These are phyloP conservation scores for Sander vitreus DNA, from an alignment of 2,113 vertebrate species.

Conservation along the genomic window DNA sequence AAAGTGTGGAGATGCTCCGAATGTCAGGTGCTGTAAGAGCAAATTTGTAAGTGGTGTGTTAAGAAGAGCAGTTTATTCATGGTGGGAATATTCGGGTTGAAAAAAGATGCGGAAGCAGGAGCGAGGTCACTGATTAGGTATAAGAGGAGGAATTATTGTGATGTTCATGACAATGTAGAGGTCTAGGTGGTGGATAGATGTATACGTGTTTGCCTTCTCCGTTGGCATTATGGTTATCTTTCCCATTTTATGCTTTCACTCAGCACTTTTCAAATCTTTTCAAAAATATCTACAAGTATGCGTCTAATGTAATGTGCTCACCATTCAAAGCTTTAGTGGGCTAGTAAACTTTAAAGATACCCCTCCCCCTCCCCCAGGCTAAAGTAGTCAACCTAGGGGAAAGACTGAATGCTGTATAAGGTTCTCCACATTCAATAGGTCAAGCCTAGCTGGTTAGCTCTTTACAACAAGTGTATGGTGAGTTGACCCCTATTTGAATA, in stretches of 20 bases:
- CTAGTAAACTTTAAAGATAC: no score
- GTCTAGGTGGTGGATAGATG: neutral
- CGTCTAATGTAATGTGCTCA: neutral
- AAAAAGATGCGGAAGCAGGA: neutral
- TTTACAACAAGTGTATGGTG: neutral
- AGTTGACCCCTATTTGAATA: neutral
- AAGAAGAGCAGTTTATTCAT: constrained; percentile 7
- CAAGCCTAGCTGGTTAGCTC: neutral
- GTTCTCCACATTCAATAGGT: neutral
- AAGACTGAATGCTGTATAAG: neutral
- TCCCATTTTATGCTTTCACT: neutral
- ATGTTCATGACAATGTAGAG: neutral
- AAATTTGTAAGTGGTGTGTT: fast-evolving
- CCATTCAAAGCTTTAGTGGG: neutral
- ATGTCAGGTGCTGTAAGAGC: constrained; percentile 18
- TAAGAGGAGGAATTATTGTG: neutral
- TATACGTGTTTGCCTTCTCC: neutral
- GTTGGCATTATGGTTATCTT: neutral
- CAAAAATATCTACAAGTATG: neutral
- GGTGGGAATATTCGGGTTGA: neutral
- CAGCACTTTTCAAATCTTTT: neutral
- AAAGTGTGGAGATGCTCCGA: constrained; percentile 33
- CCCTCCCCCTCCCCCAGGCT: no score
- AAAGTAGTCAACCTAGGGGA: no score
- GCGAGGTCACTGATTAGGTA: neutral